Evolutionary conservation across 2,113 vertebrate genomes (phyloP), one percentile per base, ranked within the genome.

Genomic region (Etheostoma cragini): DNA sequence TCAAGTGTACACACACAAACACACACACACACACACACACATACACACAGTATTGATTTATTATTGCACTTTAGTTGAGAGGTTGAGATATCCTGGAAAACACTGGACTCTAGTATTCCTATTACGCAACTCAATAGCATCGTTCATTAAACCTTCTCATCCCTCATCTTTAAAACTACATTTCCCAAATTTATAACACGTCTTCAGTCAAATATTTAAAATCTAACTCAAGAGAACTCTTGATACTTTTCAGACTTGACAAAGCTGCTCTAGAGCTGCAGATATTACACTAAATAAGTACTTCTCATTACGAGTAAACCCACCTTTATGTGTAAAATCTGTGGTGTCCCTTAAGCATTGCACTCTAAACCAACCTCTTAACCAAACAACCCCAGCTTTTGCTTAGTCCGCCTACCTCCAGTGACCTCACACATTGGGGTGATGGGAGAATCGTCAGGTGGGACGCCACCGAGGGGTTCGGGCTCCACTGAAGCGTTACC

Each of bases 391-490:
- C 10, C 77, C 22, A 19, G 47, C 38, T 30, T 17, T 24, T 14
- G 0, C 14, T 42, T 17, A 6, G 35, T 17, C 19, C 4, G 1
- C 89, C 5, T 84, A 97, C 97, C 97, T 94, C 97, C 97, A 8
- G 97, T 98, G 82, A 98, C 97, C 89, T 98, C 97, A 35, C 97
- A 98, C 97, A 98, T 98, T 8, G 97, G 97, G 33, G 97, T 97
- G 94, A 98, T 97, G 49, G 97, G 96, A 13, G 97, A 98, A 47
- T 98, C 97, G 85, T 98, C 97, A 1, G 96, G 92, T 0, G 96
- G 97, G 49, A 98, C 97, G 0, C 96, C 96, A 1, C 95, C 95
- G 60, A 96, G 81, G 72, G 96, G 96, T 24, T 98, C 97, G 0
- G 95, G 94, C 72, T 98, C 97, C 3, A 96, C 95, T 0, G 96